Evolutionary conservation across 2,888 invertebrate species (phyloP).

Genomic region (Mechanitis mazaeus): DNA sequence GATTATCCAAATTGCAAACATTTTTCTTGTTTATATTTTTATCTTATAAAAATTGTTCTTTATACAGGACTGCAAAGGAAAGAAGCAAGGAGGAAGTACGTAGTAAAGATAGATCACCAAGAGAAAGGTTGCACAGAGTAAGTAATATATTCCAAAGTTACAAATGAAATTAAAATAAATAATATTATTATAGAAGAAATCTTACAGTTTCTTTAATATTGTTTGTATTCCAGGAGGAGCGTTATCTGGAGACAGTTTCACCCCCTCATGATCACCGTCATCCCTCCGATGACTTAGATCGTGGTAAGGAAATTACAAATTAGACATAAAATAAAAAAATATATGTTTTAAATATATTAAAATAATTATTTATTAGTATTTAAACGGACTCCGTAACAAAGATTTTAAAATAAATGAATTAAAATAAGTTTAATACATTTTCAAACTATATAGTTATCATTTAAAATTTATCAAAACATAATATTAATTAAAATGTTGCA

Average conservation of each 20-base stretch:
- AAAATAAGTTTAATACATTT: no score
- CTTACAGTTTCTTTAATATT: conserved; percentile 1
- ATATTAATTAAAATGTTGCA: no score
- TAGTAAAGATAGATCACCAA: conserved; percentile 74
- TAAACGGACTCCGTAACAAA: no score
- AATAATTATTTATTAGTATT: no score
- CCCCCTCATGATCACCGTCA: conserved; percentile 75
- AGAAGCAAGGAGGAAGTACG: conserved; percentile 79
- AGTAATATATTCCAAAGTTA: conserved; percentile 22
- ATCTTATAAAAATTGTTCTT: neutral
- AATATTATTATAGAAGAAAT: neutral
- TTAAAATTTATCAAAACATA: no score
- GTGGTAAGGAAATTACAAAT: conserved; percentile 46
- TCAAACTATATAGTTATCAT: no score
- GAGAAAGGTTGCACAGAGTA: conserved; percentile 67
- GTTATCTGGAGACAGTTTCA: conserved; percentile 67
- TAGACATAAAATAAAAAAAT: no score
- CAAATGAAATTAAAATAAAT: neutral
- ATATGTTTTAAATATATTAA: no score
- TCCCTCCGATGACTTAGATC: conserved; percentile 67
- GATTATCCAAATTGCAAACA: no score
- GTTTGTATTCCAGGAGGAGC: conserved; percentile 57
- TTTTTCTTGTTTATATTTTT: no score
- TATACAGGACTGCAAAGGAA: conserved; percentile 71
- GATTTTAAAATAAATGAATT: no score